Base-by-base conservation (phyloP, 1,140 invertebrate genomes). In the Diorhabda sublineata region DNA sequence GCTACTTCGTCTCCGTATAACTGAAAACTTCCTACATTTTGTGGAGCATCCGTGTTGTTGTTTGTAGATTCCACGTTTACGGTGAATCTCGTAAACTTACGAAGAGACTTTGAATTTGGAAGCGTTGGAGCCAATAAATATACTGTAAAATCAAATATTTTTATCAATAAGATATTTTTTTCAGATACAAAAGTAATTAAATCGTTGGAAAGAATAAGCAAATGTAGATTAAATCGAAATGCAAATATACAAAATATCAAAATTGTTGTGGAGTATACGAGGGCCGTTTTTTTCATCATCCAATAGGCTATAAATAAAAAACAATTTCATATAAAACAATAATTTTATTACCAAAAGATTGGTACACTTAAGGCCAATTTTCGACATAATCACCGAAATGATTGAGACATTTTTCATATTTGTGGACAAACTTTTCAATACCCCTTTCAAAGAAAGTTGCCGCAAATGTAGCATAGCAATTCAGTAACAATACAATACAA, bases 11-110 rank as follows among this genome's bases (percentile, higher is more conserved):
- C 93, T 0, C 90, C 88, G 74, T 93, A 94, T 4, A 96, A 84
- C 82, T 95, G 90, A 77, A 93, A 93, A 74, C 87, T 89, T 9
- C 92, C 92, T 45, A 90, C 87, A 42, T 83, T 82, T 69, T 84
- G 81, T 0, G 85, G 84, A 2, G 82, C 85, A 69, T 82, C 79
- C 78, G 78, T 83, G 67, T 83, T 81, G 26, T 83, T 82, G 3
- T 83, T 84, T 26, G 84, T 84, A 0, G 91, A 91, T 76, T 91
- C 88, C 42, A 90, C 87, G n/a, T 88, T 87, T n/a, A 97, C 84
- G 5, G 90, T 89, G 80, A 96, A 97, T 58, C 90, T 85, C 1
- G 87, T 89, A 78, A 96, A 96, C 75, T 92, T 89, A 77, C 94
- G 90, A 0, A 74, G 7, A 59, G 67, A 67, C 26, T 59, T 59